phyloP scores from a whole-genome alignment of 2,888 invertebrate species.

The Rosalia funebris region DNA sequence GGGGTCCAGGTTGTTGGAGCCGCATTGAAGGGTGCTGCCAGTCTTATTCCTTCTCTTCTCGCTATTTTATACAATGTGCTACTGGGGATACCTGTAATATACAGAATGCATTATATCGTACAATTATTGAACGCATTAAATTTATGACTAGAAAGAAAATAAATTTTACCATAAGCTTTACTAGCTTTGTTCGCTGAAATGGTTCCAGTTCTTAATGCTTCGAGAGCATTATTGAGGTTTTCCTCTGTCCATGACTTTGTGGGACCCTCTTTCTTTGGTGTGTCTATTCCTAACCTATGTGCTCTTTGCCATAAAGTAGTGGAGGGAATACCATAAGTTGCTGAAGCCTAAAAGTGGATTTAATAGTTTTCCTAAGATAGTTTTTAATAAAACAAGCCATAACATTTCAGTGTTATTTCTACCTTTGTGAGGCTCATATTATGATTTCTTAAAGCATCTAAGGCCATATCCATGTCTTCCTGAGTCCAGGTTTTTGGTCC shows the following conservation, averaged over 20 bases:
- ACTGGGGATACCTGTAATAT: constrained; percentile 79
- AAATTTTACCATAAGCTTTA: constrained; percentile 86
- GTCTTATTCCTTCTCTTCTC: constrained; percentile 85
- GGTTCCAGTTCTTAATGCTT: constrained; percentile 83
- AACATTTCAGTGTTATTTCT: too few relatives aligned
- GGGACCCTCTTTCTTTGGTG: constrained; percentile 89
- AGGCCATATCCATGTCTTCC: constrained; percentile 88
- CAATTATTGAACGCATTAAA: too few relatives aligned
- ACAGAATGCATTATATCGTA: too few relatives aligned
- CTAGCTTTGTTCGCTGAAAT: constrained; percentile 93
- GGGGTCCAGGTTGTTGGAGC: constrained; percentile 90
- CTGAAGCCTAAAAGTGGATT: constrained; percentile 72
- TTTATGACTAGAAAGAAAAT: too few relatives aligned
- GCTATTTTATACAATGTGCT: constrained; percentile 93
- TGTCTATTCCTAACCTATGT: constrained; percentile 88
- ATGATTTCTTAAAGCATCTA: constrained; percentile 85
- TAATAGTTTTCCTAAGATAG: too few relatives aligned
- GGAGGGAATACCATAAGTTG: constrained; percentile 88
- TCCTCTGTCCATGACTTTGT: constrained; percentile 90
- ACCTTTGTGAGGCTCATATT: constrained; percentile 91
- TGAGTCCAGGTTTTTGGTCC: constrained; percentile 89
- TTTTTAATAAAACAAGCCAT: too few relatives aligned
- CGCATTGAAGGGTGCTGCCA: constrained; percentile 91
- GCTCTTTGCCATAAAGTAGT: constrained; percentile 93
- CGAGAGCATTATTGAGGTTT: constrained; percentile 82